These are phyloP conservation scores for Andinoacara biseriatus DNA, from an alignment of 2,113 vertebrate species.

Conservation along the genomic window DNA sequence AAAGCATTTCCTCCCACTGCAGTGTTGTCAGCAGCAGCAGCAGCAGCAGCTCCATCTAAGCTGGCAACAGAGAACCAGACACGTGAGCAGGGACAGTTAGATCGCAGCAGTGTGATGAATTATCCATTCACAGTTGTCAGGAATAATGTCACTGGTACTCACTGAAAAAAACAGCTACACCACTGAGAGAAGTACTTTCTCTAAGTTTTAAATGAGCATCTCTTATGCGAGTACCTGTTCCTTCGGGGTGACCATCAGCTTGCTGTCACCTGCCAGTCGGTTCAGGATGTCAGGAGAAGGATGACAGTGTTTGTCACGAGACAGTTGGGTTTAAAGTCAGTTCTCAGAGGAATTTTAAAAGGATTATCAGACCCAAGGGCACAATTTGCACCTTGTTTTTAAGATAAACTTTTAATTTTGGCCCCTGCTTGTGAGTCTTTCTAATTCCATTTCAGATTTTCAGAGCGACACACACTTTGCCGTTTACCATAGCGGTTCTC, in stretches of 20 bases:
- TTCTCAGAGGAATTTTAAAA: not conserved
- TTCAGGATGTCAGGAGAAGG: not conserved
- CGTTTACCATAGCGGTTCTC: not conserved
- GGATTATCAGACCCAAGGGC: not conserved
- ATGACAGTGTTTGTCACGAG: constrained; percentile 3
- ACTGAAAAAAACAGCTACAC: not conserved
- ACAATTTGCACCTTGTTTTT: not conserved
- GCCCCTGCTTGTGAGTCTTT: not conserved
- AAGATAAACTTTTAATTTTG: not conserved
- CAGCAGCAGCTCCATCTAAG: not conserved
- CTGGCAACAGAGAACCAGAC: constrained; percentile 3
- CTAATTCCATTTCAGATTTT: not conserved
- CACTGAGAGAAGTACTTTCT: not conserved
- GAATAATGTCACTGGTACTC: not conserved
- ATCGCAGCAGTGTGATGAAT: constrained; percentile 3
- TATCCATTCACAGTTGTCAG: constrained; percentile 6
- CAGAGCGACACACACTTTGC: not conserved
- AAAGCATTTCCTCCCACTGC: constrained; percentile 4
- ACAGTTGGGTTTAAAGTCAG: not conserved
- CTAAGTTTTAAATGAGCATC: not conserved
- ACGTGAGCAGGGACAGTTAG: not conserved
- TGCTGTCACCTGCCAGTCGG: constrained; percentile 20
- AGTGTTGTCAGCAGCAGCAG: not conserved
- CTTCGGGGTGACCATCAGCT: not conserved
- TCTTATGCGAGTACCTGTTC: not conserved